These are phyloP conservation scores for Globodera rostochiensis DNA, from an alignment of 1,140 invertebrate species.

Conservation along the genomic window DNA sequence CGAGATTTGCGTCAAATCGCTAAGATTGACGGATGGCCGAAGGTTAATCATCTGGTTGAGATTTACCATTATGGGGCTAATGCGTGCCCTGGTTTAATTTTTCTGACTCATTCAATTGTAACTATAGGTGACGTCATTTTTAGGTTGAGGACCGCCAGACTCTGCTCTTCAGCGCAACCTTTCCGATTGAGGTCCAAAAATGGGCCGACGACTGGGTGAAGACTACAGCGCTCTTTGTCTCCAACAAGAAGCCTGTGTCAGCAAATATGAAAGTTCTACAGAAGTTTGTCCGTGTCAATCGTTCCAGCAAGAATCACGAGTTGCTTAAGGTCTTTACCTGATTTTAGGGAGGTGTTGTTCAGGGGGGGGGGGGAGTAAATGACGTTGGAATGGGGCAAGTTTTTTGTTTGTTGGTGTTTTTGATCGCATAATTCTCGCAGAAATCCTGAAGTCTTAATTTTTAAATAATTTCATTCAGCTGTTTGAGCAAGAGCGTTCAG, in stretches of 20 bases:
- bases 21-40: slow-evolving; percentile 39
- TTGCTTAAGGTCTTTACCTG: slow-evolving; percentile 11
- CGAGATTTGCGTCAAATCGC: slow-evolving; percentile 52
- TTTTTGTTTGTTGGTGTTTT: too few species aligned
- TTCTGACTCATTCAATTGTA: too few species aligned
- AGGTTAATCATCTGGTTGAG: slow-evolving; percentile 19
- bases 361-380: too few species aligned
- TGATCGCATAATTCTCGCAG: too few species aligned
- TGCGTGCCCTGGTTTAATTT: too few species aligned
- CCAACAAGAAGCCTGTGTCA: slow-evolving; percentile 42
- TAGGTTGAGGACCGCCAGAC: slow-evolving; percentile 68
- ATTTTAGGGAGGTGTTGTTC: too few species aligned
- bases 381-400: too few species aligned
- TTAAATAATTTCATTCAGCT: slow-evolving; percentile 12
- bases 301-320: slow-evolving; percentile 75
- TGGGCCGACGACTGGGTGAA: slow-evolving; percentile 67
- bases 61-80: too few species aligned
- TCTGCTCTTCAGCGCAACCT: slow-evolving; percentile 71
- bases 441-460: too few species aligned
- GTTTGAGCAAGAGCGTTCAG: slow-evolving; percentile 28
- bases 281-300: slow-evolving; percentile 77
- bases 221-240: slow-evolving; percentile 52
- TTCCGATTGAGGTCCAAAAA: slow-evolving; percentile 67
- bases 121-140: slow-evolving; percentile 25
- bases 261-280: slow-evolving; percentile 81